A percentile compares a stretch with the other conserved stretches of the same genome.
Conservation (phyloP, 2,113 vertebrate genomes). For the Chionodraco myersi region DNA sequence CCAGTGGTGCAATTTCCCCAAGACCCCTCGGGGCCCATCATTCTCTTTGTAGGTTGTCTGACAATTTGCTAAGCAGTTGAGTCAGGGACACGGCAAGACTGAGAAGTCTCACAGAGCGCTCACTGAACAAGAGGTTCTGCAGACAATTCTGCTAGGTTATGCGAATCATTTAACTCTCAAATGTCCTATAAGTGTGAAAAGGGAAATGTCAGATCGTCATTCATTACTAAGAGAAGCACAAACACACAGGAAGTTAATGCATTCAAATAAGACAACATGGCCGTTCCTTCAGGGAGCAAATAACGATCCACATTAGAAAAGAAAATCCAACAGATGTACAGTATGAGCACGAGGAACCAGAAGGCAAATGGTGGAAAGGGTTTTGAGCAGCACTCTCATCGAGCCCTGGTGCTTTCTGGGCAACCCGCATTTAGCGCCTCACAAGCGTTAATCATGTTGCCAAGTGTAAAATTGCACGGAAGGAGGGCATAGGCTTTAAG, state of each 20-base stretch:
- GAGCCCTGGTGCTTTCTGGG: slow-evolving; percentile 52
- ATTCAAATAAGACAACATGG: slow-evolving; percentile 20
- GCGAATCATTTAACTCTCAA: slow-evolving; percentile 26
- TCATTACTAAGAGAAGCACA: not conserved
- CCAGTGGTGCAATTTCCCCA: slow-evolving; percentile 79
- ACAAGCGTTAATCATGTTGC: slow-evolving; percentile 64
- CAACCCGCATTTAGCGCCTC: slow-evolving; percentile 68
- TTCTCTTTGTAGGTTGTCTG: slow-evolving; percentile 81
- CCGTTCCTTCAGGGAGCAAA: slow-evolving; percentile 25
- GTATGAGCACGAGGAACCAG: slow-evolving; percentile 9
- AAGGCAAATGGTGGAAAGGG: slow-evolving; percentile 37
- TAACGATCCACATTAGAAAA: slow-evolving; percentile 45
- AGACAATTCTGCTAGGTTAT: slow-evolving; percentile 43
- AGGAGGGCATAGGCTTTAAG: slow-evolving; percentile 52
- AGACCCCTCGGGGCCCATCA: slow-evolving; percentile 79
- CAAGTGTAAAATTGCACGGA: slow-evolving; percentile 65
- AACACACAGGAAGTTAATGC: not conserved
- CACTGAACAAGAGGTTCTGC: slow-evolving; percentile 38
- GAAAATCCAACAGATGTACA: slow-evolving; percentile 21
- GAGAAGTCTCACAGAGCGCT: slow-evolving; percentile 47
- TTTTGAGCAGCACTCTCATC: slow-evolving; percentile 37
- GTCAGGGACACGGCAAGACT: slow-evolving; percentile 58
- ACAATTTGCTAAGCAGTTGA: slow-evolving; percentile 81
- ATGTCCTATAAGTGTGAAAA: slow-evolving; percentile 27
- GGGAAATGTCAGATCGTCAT: not conserved